Conservation (phyloP, 2,888 invertebrate genomes). For the Plagodis dolabraria region DNA sequence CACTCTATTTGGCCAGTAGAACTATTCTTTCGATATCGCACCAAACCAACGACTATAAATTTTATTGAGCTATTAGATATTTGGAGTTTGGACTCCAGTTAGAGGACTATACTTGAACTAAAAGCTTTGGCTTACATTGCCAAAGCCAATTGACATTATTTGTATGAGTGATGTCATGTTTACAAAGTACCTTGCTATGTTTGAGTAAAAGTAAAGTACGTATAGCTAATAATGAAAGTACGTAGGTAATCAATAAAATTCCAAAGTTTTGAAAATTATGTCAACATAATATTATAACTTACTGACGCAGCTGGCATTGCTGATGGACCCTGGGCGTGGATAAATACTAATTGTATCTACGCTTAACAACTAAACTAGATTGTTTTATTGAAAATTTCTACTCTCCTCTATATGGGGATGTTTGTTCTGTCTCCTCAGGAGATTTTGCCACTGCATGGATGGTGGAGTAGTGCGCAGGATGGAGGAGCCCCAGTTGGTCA, state of each 20-base stretch:
- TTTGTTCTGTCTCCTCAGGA: conserved; percentile 50
- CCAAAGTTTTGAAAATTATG: no score
- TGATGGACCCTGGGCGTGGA: no score
- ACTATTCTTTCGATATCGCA: conserved; percentile 3
- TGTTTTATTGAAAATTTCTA: neutral
- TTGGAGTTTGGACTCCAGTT: conserved; percentile 19
- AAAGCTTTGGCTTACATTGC: conserved; percentile 23
- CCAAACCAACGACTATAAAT: neutral
- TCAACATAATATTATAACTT: no score
- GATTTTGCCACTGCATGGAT: conserved; percentile 58
- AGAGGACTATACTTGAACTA: conserved; percentile 26
- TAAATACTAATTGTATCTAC: neutral
- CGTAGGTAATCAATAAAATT: no score
- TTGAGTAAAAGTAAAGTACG: no score
- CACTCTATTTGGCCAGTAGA: conserved; percentile 1
- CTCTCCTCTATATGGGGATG: conserved; percentile 5
- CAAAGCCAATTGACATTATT: conserved; percentile 37
- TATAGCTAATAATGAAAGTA: no score
- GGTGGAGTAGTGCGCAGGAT: conserved; percentile 57
- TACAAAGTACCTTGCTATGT: conserved; percentile 7
- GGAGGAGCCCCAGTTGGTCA: conserved; percentile 48
- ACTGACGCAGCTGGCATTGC: no score
- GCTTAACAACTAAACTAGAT: neutral
- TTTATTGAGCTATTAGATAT: conserved; percentile 20
- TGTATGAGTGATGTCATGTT: conserved; percentile 38